Percentiles rank a stretch among this genome's conserved stretches.
Evolutionary conservation across 1,140 invertebrate species (phyloP).

Genomic region (Mercenaria mercenaria): DNA sequence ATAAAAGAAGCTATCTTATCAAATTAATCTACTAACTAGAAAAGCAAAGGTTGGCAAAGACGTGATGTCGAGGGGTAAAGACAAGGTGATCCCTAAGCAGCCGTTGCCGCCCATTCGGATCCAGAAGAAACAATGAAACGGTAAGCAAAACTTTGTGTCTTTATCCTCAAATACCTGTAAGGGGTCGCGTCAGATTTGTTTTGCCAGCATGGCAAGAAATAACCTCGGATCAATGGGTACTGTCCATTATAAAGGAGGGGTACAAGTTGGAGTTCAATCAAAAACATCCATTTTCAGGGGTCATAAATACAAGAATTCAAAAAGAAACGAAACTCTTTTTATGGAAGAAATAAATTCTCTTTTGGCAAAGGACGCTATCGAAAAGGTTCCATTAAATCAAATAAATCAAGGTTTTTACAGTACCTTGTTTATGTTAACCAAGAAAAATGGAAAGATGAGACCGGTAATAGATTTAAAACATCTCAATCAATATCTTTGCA

Average conservation of each 20-base stretch:
- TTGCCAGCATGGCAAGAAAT: slow-evolving; percentile 54
- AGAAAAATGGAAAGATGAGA: slow-evolving; percentile 25
- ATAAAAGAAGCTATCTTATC: too few relatives aligned
- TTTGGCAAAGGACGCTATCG: slow-evolving; percentile 33
- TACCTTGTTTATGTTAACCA: slow-evolving; percentile 49
- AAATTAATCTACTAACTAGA: too few relatives aligned
- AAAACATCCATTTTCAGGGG: not conserved
- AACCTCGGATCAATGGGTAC: slow-evolving; percentile 32
- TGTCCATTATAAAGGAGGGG: slow-evolving; percentile 63
- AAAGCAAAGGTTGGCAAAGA: too few relatives aligned
- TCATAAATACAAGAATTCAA: not conserved
- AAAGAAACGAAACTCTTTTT: not conserved
- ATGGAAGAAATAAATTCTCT: slow-evolving; percentile 25
- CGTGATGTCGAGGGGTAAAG: too few relatives aligned
- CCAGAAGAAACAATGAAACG: too few relatives aligned
- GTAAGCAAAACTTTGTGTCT: too few relatives aligned
- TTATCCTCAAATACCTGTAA: slow-evolving; percentile 48
- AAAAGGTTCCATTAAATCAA: not conserved
- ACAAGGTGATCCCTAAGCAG: too few relatives aligned
- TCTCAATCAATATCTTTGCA: slow-evolving; percentile 64
- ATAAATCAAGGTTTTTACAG: slow-evolving; percentile 44
- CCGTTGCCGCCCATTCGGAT: too few relatives aligned
- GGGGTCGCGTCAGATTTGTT: slow-evolving; percentile 16
- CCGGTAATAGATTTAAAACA: slow-evolving; percentile 42
- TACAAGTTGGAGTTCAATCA: slow-evolving; percentile 2